Evolutionary conservation across 2,888 invertebrate genomes (phyloP), one percentile per base, ranked within the genome.

Genomic region (Germaria angustata): DNA sequence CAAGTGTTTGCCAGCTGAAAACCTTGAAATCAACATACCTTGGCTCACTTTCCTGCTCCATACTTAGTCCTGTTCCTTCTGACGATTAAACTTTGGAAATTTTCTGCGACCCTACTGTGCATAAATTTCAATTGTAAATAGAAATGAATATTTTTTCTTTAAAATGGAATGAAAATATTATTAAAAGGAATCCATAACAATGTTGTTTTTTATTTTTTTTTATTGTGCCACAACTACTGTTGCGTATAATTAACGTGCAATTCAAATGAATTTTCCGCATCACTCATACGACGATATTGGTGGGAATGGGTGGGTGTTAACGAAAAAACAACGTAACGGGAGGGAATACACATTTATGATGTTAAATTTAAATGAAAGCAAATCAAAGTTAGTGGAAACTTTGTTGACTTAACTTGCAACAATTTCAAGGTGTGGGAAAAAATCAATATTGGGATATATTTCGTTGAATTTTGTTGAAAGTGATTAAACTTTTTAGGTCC

Each of bases 91-190:
- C 1, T 15, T 39, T 7, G 9, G 3, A 2, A 2, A 1, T 1
- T 9, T 1, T 15, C 36, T 11, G 0, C 2, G 7, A 4, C 36
- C 66, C 66, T 51, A 51, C 13, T 66, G 7, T 51, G 22, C 49
- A 9, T n/a, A 15, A n/a, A 46, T n/a, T n/a, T 32, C 1, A 20
- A 57, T 36, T 22, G 20, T n/a, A 51, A n/a, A 66, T 11, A 17
- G 1, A 13, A 15, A 15, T 13, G 2, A 9, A 41, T 17, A 28
- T 17, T 65, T 63, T 53, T 73, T n/a, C n/a, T 65, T 65, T 65
- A 44, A 49, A 57, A 57, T 66, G 46, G 57, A 66, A 76, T 8
- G 39, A 49, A 66, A 66, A 76, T 46, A 49, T 63, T 66, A 55
- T 57, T 49, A 39, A 59, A 36, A 46, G 61, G 28, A 51, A 76